Percentiles rank a stretch among this genome's conserved stretches.
Evolutionary conservation across 64 coral and sea anemone genomes (phyloP).

Genomic region (Platygyra sinensis): DNA sequence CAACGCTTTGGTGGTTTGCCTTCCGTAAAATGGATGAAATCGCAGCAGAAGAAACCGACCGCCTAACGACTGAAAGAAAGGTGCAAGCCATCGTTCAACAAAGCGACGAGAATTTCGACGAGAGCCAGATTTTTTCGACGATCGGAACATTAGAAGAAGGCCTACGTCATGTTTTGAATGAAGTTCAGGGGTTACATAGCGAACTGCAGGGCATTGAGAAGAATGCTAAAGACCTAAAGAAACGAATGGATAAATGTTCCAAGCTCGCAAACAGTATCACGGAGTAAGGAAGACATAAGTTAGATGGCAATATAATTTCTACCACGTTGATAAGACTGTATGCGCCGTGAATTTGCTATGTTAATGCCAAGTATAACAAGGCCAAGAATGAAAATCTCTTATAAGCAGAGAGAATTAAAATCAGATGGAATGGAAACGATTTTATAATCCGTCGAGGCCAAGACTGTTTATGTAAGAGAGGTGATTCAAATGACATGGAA

Average conservation of each 20-base stretch:
- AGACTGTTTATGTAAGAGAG: too few relatives aligned
- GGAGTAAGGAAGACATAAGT: not conserved
- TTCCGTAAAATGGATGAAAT: not conserved
- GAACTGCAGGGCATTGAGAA: slow-evolving; percentile 10
- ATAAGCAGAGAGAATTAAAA: too few relatives aligned
- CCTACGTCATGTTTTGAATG: not conserved
- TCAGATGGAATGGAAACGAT: too few relatives aligned
- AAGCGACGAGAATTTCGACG: slow-evolving; percentile 13
- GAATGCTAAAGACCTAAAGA: not conserved
- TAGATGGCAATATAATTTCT: not conserved
- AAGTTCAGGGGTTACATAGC: not conserved
- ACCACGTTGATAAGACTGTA: not conserved
- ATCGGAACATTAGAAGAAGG: slow-evolving; percentile 9
- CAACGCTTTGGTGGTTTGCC: not conserved
- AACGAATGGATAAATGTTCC: not conserved
- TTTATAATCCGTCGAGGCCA: too few relatives aligned
- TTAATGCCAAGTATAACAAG: too few relatives aligned
- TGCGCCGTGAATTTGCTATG: too few relatives aligned
- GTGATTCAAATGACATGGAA: too few relatives aligned
- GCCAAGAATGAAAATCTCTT: too few relatives aligned
- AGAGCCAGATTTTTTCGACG: slow-evolving; percentile 15
- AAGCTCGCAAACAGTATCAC: not conserved
- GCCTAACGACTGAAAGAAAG: not conserved
- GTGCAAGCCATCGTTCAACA: not conserved
- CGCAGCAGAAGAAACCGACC: not conserved